A percentile compares a stretch with the other conserved stretches of the same genome.
Evolutionary conservation across 2,797 vertebrate species (phyloP).

Genomic region (Phoebastria nigripes): DNA sequence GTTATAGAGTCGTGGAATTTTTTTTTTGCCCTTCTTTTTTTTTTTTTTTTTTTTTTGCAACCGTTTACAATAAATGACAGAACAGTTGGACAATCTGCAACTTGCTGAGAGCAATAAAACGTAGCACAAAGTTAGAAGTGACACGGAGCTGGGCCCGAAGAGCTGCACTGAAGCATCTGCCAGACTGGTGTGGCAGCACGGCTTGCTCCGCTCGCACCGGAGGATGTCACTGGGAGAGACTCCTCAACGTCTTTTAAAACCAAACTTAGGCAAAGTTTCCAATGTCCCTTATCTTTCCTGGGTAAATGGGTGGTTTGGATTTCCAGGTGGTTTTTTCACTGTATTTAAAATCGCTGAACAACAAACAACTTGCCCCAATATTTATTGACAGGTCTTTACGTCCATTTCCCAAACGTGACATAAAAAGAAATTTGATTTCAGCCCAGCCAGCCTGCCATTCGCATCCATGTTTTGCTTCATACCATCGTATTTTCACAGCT

Average conservation of each 20-base stretch:
- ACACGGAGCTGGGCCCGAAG: neutral
- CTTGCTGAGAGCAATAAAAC: slow-evolving; percentile 71
- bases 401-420: neutral
- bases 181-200: neutral
- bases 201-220: neutral
- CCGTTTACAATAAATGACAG: slow-evolving; percentile 67
- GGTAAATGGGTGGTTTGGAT: neutral
- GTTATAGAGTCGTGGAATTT: slow-evolving; percentile 63
- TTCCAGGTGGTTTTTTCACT: neutral
- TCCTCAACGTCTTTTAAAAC: neutral
- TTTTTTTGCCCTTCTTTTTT: slow-evolving; percentile 22
- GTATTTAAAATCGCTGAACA: neutral
- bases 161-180: neutral
- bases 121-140: slow-evolving; percentile 41
- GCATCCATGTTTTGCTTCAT: neutral
- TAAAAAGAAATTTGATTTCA: neutral
- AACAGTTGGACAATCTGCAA: slow-evolving; percentile 76
- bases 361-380: rapidly evolving
- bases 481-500: neutral
- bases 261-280: neutral
- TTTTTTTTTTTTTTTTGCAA: neutral
- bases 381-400: neutral
- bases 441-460: neutral
- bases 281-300: neutral
- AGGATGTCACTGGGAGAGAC: neutral